Evolutionary conservation across 2,113 vertebrate species (phyloP), one percentile per base, ranked within the genome.

Genomic region (Puffinus mauretanicus): DNA sequence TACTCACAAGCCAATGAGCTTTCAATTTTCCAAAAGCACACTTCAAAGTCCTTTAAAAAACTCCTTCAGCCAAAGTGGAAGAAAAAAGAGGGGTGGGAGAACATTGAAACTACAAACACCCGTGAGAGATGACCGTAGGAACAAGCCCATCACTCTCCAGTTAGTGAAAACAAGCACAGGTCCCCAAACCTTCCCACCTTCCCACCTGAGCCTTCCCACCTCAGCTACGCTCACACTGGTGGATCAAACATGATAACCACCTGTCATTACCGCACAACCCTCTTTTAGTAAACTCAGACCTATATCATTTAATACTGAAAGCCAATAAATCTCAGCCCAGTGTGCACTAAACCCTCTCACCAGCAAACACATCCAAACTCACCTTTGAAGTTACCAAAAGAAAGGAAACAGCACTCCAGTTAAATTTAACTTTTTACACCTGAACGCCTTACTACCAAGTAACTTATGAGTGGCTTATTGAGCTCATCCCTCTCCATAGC

Each of bases 381-480:
- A 12, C 3, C 18, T 77, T 44, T 80, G 49, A 73, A 83, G 29
- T 62, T 42, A 36, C 14, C 9, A 42, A 60, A 72, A 58, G 30
- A 46, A 87, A 91, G 7, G 10, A 86, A 47, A 38, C 8, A 60
- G 7, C 11, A 30, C 5, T 82, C 26, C 24, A 32, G 42, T 42
- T 80, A 94, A 76, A 61, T 75, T 55, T 57, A 73, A 42, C 10
- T 4, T 84, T 89, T 62, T 51, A 47, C 5, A 34, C 0, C 2
- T 25, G 14, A 38, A 46, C 13, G 54, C 51, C 7, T 75, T 83
- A 6, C 10, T n/a, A 66, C 7, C 14, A 69, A 82, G 42, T 13
- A 71, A 30, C 2, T 51, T 38, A 10, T 0, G 11, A 13, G 2
- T 27, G 17, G 7, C 34, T 67, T 8, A 9, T 2, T 65, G 36